Percentiles rank a stretch among this genome's conserved stretches.
These are phyloP conservation scores for Drosophila bunnanda DNA, from an alignment of 2,888 invertebrate genomes.

Conservation along the genomic window DNA sequence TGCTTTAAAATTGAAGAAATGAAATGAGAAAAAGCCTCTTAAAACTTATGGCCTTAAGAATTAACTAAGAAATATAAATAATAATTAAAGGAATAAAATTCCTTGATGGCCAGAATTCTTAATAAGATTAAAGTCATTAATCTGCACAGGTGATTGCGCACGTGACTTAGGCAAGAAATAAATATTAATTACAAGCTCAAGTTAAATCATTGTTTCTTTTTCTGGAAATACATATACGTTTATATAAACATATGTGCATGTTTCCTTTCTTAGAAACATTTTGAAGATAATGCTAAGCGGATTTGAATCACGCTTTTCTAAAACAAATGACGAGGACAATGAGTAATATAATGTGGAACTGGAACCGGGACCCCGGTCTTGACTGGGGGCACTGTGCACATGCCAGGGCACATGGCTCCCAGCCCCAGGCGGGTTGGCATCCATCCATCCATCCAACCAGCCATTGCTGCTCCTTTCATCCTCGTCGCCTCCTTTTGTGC, in stretches of 20 bases:
- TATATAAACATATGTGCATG: constrained; percentile 4
- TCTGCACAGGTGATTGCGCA: background rate
- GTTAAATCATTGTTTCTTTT: background rate
- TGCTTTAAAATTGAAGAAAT: background rate
- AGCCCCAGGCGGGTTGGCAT: constrained; percentile 8
- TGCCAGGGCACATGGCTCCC: constrained; percentile 32
- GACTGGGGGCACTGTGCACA: constrained; percentile 22
- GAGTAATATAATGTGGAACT: background rate
- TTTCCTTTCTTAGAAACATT: background rate
- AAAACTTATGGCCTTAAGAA: too few relatives aligned
- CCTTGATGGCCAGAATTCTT: too few relatives aligned
- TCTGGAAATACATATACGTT: background rate
- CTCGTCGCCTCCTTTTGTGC: constrained; percentile 21
- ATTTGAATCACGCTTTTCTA: constrained; percentile 23
- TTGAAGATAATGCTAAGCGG: constrained; percentile 14
- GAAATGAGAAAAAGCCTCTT: too few relatives aligned
- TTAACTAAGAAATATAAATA: too few relatives aligned
- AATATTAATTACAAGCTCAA: constrained; percentile 3
- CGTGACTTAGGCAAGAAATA: background rate
- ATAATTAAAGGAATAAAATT: too few relatives aligned
- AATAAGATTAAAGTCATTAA: background rate
- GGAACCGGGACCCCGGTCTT: background rate
- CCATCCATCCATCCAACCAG: constrained; percentile 16
- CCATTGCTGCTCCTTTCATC: constrained; percentile 22
- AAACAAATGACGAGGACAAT: constrained; percentile 25